Base-by-base conservation (phyloP, 2,888 invertebrate species). In the Ptychoptera contaminata region DNA sequence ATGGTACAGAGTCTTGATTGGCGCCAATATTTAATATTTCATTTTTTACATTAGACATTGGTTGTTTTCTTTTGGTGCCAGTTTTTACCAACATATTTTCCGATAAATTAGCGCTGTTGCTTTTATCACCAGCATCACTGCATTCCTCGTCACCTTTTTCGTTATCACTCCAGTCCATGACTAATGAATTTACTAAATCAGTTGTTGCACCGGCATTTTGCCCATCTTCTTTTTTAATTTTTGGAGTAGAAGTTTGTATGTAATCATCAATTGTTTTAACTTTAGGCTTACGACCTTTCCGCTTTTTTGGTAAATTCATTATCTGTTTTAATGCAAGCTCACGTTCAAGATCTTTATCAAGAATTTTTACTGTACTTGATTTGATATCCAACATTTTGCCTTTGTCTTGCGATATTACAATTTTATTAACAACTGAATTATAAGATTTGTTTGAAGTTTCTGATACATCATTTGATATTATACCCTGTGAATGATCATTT, bases 91-190 rank as follows among this genome's bases (percentile, higher is more conserved):
- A 5, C 2, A 11, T 5, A 14, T 14, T 37, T 32, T 40, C 40
- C 6, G 15, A 16, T 40, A 2, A 36, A 14, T 14, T 5, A 36
- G n/a, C n/a, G n/a, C n/a, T n/a, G n/a, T 14, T 2, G 46, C 46
- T 36, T 12, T 15, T 36, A 39, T 36, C 8, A 34, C 32, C 2
- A 35, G 43, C 48, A n/a, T 23, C 9, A 9, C 31, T n/a, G 16
- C 39, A 37, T 2, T 44, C 41, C 2, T 47, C 44, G 12, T 45
- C 36, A 0, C 48, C 47, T 15, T 51, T 55, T n/a, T 62, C 64
- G 31, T 58, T 58, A 32, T 65, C 65, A 48, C 58, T 62, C 65
- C 65, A 65, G 37, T 65, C 65, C 6, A 61, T 60, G 16, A 59
- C 62, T 2, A 65, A 44, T 2, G 59, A 51, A 14, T 53, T 58